Percentiles rank a stretch among this genome's conserved stretches.
Conservation (phyloP, 2,797 vertebrate species). For the Gila robusta region DNA sequence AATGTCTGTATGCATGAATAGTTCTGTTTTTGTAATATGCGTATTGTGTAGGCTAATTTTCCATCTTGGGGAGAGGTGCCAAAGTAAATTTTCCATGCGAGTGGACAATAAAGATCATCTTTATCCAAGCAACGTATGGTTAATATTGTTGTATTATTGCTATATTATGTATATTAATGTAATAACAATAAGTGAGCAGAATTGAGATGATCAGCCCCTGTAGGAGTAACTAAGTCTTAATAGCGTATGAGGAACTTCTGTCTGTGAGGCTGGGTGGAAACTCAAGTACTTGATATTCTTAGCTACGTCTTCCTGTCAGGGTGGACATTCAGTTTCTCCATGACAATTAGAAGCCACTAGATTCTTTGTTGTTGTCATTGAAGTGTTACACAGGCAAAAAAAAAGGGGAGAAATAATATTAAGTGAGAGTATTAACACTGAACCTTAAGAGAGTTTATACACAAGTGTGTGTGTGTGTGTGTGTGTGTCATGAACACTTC, state of each 20-base stretch:
- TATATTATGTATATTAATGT: neutral
- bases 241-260: constrained; percentile 49
- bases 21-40: neutral
- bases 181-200: neutral
- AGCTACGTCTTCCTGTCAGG: constrained; percentile 57
- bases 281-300: constrained; percentile 59
- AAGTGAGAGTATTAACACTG: neutral
- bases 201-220: neutral
- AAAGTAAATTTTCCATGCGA: neutral
- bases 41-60: constrained; percentile 3
- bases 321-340: constrained; percentile 58
- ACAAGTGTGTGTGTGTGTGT: neutral
- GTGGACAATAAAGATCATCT: neutral
- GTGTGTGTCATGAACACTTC: neutral
- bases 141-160: neutral
- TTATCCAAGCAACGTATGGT: neutral
- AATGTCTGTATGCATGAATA: neutral
- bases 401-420: neutral
- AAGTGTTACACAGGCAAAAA: neutral
- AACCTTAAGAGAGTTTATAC: constrained; percentile 9
- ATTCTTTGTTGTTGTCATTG: neutral
- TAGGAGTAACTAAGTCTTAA: constrained; percentile 22
- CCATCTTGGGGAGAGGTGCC: neutral
- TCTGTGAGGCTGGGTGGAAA: constrained; percentile 53
- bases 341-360: constrained; percentile 36